phyloP scores from a whole-genome alignment of 2,888 invertebrate species.

The Adineta ricciae region DNA sequence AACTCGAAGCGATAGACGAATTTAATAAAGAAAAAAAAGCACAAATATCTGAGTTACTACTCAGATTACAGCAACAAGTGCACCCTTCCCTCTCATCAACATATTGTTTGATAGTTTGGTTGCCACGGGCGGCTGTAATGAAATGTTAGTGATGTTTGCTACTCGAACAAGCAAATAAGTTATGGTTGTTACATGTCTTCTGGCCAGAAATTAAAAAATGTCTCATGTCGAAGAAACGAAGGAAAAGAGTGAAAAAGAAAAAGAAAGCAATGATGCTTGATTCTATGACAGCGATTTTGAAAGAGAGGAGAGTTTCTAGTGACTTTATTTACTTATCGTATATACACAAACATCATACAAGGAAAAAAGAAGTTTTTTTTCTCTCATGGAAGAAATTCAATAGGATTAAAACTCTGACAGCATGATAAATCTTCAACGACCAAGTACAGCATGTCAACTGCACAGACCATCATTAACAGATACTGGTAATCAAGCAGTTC shows the following conservation, averaged over 20 bases:
- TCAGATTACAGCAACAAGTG: not conserved
- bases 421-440: not conserved
- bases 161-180: not conserved
- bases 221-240: not conserved
- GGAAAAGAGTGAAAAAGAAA: not conserved
- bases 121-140: not conserved
- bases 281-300: not conserved
- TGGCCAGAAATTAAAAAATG: not conserved
- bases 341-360: not conserved
- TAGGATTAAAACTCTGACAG: not conserved
- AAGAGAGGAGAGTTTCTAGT: not conserved
- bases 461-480: not conserved
- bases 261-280: not conserved
- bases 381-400: not conserved
- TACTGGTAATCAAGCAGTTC: not conserved
- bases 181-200: not conserved
- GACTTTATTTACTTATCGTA: not conserved
- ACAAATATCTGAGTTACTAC: not conserved
- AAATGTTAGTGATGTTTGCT: not conserved
- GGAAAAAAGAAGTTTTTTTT: not conserved
- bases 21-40: not conserved
- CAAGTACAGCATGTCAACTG: constrained; percentile 9
- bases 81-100: not conserved
- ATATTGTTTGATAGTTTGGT: not conserved
- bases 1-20: too few relatives aligned